Evolutionary conservation across 2,797 vertebrate species (phyloP).

Genomic region (Anisognathus igniventris): DNA sequence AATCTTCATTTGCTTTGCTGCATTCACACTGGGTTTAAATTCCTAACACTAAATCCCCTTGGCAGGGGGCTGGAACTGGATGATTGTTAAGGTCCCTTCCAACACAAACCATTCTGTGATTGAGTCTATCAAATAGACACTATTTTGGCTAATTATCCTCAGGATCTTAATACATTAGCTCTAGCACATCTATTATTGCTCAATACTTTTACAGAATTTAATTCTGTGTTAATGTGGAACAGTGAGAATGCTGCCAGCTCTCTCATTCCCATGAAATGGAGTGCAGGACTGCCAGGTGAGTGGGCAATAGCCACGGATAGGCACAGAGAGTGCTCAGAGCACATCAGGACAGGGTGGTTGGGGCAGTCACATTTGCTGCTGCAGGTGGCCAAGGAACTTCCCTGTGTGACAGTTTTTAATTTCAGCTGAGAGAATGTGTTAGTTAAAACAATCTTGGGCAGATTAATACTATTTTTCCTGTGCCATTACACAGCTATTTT

Average conservation of each 20-base stretch:
- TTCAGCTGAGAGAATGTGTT: not conserved
- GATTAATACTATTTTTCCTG: not conserved
- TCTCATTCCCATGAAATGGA: not conserved
- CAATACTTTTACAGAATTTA: not conserved
- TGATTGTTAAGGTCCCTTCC: not conserved
- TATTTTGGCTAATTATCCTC: not conserved
- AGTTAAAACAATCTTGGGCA: not conserved
- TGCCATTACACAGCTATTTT: not conserved
- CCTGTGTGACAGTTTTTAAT: not conserved
- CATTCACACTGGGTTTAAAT: not conserved
- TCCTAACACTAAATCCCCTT: not conserved
- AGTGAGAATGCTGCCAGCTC: not conserved
- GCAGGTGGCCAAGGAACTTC: not conserved
- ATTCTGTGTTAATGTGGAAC: not conserved
- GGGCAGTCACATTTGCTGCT: not conserved
- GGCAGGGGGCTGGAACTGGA: not conserved
- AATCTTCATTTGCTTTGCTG: not conserved
- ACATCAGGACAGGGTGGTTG: not conserved
- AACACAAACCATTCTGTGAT: not conserved
- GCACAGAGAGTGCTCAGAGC: not conserved
- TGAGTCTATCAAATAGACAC: not conserved
- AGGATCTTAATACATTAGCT: not conserved
- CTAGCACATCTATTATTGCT: not conserved
- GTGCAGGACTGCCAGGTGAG: not conserved
- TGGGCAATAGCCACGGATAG: not conserved